These are phyloP conservation scores for Hirudinaria manillensis DNA, from an alignment of 2,888 invertebrate genomes.

Conservation along the genomic window DNA sequence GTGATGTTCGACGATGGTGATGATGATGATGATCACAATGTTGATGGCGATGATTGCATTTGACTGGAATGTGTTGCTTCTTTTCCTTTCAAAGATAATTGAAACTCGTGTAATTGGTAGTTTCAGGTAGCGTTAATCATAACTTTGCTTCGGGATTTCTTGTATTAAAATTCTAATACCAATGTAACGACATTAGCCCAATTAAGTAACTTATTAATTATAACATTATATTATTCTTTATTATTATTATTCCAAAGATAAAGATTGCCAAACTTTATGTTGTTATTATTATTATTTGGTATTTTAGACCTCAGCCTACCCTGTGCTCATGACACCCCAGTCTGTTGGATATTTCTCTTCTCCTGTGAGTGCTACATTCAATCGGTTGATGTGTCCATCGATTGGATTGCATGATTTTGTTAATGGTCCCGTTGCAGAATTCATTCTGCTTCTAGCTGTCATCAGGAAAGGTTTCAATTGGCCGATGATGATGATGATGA, in stretches of 20 bases:
- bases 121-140: no score
- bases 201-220: no score
- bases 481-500: no score
- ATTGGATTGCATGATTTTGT: no score
- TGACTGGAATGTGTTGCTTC: no score
- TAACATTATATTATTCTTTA: neutral
- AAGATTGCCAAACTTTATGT: neutral
- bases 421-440: no score
- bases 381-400: neutral
- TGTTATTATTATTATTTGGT: neutral
- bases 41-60: neutral
- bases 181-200: no score
- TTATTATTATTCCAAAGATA: neutral
- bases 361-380: neutral
- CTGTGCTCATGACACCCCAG: conserved; percentile 17
- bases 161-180: neutral
- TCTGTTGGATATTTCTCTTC: conserved; percentile 22
- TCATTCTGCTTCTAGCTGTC: no score
- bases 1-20: conserved; percentile 5
- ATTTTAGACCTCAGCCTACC: conserved; percentile 8
- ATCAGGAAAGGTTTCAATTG: no score
- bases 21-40: conserved; percentile 17
- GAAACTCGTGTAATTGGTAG: no score
- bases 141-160: neutral
- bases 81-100: no score